Conservation (phyloP, 2,797 vertebrate genomes). For the Sparidentex hasta region DNA sequence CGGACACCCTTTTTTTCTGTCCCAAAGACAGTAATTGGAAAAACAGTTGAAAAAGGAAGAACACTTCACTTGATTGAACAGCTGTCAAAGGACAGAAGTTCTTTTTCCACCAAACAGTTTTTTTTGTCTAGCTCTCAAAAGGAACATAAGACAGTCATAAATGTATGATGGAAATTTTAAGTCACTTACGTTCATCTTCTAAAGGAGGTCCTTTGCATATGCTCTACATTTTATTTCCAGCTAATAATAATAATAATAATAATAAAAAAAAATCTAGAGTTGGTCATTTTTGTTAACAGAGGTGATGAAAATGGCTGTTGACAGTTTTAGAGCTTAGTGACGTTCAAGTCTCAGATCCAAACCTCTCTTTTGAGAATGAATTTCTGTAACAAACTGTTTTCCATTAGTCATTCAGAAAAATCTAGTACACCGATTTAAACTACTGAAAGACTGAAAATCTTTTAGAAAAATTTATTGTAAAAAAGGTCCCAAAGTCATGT, state of each 20-base stretch:
- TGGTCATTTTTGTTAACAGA: constrained; percentile 46
- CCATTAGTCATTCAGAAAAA: constrained; percentile 54
- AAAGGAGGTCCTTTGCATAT: constrained; percentile 41
- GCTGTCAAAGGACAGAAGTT: constrained; percentile 40
- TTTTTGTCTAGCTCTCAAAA: constrained; percentile 16
- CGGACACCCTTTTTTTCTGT: constrained; percentile 5
- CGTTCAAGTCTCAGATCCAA: constrained; percentile 37
- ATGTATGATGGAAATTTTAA: constrained; percentile 51
- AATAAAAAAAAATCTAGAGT: neutral
- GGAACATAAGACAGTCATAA: constrained; percentile 50
- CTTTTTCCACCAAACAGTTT: constrained; percentile 37
- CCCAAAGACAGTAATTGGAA: constrained; percentile 35
- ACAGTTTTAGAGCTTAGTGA: constrained; percentile 57
- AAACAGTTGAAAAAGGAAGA: constrained; percentile 41
- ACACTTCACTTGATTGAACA: constrained; percentile 43
- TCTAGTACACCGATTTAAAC: constrained; percentile 15
- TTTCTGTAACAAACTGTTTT: constrained; percentile 46
- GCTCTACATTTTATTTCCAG: constrained; percentile 59
- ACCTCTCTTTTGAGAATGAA: constrained; percentile 27
- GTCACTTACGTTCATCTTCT: constrained; percentile 44
- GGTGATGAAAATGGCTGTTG: constrained; percentile 52
- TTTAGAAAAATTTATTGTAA: neutral
- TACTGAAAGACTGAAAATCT: constrained; percentile 1
- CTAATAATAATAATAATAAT: constrained; percentile 46
- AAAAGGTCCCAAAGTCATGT: neutral